These are phyloP conservation scores for Xiphophorus hellerii DNA, from an alignment of 2,113 vertebrate species.

Conservation along the genomic window DNA sequence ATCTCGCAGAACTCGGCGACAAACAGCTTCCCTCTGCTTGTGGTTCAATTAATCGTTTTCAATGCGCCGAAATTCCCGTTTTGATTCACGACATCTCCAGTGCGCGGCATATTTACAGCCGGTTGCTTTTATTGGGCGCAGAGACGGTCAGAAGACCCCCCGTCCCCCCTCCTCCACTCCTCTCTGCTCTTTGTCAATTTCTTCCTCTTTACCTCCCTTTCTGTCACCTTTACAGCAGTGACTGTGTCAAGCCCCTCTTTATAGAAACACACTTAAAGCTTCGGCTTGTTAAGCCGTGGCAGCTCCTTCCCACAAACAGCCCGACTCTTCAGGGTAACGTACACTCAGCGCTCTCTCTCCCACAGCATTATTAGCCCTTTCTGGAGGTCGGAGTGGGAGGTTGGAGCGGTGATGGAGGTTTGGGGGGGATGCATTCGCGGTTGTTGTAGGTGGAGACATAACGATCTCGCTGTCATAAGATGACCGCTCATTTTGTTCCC, in stretches of 20 bases:
- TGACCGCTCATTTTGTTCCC: conserved; percentile 13
- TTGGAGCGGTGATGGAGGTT: too few species aligned
- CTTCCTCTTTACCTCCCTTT: conserved; percentile 2
- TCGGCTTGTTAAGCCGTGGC: conserved; percentile 16
- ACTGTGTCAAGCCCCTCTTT: conserved; percentile 22
- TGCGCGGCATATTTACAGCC: background rate
- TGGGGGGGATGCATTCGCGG: background rate
- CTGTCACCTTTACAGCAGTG: conserved; percentile 12
- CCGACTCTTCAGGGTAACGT: conserved; percentile 4
- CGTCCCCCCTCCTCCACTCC: background rate
- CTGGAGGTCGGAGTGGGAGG: background rate
- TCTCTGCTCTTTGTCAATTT: conserved; percentile 1
- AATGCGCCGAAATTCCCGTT: background rate
- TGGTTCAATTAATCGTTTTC: background rate
- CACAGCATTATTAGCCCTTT: conserved; percentile 6
- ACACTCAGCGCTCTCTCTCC: conserved; percentile 6
- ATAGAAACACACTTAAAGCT: conserved; percentile 25
- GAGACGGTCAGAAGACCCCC: background rate
- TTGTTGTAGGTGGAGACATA: conserved; percentile 15
- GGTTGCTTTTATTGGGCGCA: background rate
- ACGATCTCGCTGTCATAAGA: conserved; percentile 18
- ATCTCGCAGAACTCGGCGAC: background rate
- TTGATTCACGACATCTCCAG: background rate
- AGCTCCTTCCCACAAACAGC: conserved; percentile 29
- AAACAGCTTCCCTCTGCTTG: background rate